Base-by-base conservation (phyloP, 2,113 vertebrate species). In the Nothoprocta perdicaria region DNA sequence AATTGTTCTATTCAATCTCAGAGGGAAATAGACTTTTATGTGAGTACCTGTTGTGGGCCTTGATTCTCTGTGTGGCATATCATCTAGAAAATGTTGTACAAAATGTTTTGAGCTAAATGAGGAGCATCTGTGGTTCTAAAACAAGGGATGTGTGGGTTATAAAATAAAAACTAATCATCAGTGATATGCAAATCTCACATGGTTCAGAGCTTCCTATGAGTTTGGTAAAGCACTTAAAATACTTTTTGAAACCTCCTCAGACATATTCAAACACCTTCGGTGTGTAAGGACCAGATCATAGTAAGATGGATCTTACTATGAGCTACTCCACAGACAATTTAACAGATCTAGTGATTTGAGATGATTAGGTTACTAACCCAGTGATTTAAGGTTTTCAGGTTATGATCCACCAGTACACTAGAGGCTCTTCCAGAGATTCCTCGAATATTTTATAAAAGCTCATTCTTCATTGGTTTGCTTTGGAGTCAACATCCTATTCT, bases 71-170 rank as follows among this genome's bases (percentile, higher is more conserved):
- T 88, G 82, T 81, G 53, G 43, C 48, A 62, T 69, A 53, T 90
- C 43, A 89, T 84, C 75, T 85, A 78, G 75, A 86, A 90, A 92
- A 84, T 82, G 35, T 68, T 5, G 10, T 84, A 65, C 26, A 86
- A 92, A 93, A 82, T 80, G 38, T 88, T 94, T 95, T 85, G 41
- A 86, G 31, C 46, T 86, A 86, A 94, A 86, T 86, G 61, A 90
- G 61, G 24, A 95, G 67, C 84, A 93, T 88, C 73, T 93, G 80
- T 66, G 80, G n/a, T 57, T 80, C 68, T 85, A 74, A 91, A 93
- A 90, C 14, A 74, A 74, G 41, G 43, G 15, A 62, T 78, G 11
- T 45, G 63, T 65, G 38, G 31, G 14, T 76, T 91, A 69, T 77
- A 89, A 92, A 87, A 86, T 61, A 88, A 80, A 84, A 73, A 60